phyloP scores from a whole-genome alignment of 2,888 invertebrate species.

The Cosmopolites sordidus region DNA sequence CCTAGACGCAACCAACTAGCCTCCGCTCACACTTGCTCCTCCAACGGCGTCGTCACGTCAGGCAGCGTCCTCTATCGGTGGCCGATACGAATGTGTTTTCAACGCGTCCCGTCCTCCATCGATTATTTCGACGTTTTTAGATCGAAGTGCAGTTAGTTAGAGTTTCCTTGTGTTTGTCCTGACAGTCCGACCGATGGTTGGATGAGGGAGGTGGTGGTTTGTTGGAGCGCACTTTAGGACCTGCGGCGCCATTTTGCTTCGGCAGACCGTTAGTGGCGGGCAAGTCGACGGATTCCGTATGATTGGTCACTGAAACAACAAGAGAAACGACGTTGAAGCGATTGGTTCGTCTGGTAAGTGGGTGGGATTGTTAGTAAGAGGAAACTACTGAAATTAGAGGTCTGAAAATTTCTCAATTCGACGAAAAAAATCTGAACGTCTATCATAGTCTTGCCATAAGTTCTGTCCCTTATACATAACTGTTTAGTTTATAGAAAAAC shows the following conservation, averaged over 20 bases:
- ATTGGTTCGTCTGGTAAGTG: no score
- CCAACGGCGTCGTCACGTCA: no score
- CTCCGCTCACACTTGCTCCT: no score
- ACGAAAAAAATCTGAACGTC: no score
- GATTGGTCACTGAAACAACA: constrained; percentile 10
- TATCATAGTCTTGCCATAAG: no score
- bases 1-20: no score
- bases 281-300: background rate
- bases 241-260: constrained; percentile 47
- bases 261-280: constrained; percentile 45
- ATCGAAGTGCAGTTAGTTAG: constrained; percentile 63
- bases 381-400: no score
- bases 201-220: constrained; percentile 42
- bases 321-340: no score
- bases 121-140: constrained; percentile 39
- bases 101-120: background rate
- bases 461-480: no score
- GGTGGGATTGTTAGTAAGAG: no score
- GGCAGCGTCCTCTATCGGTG: background rate
- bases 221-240: constrained; percentile 39
- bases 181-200: constrained; percentile 32
- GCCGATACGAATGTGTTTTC: background rate
- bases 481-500: no score
- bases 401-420: no score
- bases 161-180: constrained; percentile 58